These are phyloP conservation scores for silkworm (Bombyx mori) DNA, from an alignment of 1,140 invertebrate genomes.

Conservation along the genomic window DNA sequence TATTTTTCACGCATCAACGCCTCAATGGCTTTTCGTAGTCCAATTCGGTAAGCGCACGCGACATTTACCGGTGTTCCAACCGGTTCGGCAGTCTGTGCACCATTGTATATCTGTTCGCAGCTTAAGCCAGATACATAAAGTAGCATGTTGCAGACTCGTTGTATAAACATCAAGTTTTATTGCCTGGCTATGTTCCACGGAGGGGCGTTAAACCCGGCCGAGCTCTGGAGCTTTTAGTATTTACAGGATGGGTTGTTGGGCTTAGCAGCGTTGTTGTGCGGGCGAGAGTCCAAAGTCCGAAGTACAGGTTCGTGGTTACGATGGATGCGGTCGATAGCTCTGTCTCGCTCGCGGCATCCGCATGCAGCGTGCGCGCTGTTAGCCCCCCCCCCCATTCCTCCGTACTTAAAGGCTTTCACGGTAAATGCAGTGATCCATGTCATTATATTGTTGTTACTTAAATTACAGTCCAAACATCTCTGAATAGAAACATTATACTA, in stretches of 20 bases:
- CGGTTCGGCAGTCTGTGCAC: slow-evolving; percentile 12
- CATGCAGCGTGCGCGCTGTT: slow-evolving; percentile 4
- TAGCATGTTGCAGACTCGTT: slow-evolving; percentile 43
- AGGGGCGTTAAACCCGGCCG: slow-evolving; percentile 47
- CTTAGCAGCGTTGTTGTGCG: slow-evolving; percentile 20
- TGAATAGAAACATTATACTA: too few species aligned
- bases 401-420: slow-evolving; percentile 3
- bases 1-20: slow-evolving; percentile 2
- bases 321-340: neutral
- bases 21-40: slow-evolving; percentile 7
- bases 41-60: slow-evolving; percentile 14
- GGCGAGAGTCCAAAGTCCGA: slow-evolving; percentile 20
- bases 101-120: slow-evolving; percentile 12
- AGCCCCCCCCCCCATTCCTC: neutral
- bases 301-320: neutral
- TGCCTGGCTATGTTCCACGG: slow-evolving; percentile 65
- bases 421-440: neutral
- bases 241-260: slow-evolving; percentile 46
- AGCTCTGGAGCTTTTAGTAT: slow-evolving; percentile 40
- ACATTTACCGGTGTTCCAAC: slow-evolving; percentile 23
- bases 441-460: too few species aligned
- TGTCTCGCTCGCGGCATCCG: slow-evolving; percentile 4
- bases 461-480: too few species aligned
- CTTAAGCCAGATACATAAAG: slow-evolving; percentile 39
- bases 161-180: slow-evolving; percentile 68